Evolutionary conservation across 2,797 vertebrate species (phyloP).

Genomic region (Hybognathus amarus): DNA sequence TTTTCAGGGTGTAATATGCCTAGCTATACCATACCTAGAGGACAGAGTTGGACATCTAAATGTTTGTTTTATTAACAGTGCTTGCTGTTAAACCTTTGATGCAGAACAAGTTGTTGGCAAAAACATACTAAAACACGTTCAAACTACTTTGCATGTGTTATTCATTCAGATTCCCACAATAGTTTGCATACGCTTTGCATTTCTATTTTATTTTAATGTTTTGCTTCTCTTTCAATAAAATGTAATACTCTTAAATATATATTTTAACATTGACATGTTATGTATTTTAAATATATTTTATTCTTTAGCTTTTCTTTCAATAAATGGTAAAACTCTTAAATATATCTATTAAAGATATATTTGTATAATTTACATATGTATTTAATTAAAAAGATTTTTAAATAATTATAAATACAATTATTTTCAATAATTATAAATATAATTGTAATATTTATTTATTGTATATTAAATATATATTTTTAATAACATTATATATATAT

Average conservation of each 20-base stretch:
- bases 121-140: not conserved
- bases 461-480: not conserved
- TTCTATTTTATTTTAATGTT: not conserved
- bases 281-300: not conserved
- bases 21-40: not conserved
- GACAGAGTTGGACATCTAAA: not conserved
- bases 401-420: too few species aligned
- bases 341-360: too few species aligned
- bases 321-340: too few species aligned
- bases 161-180: not conserved
- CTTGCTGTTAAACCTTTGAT: not conserved
- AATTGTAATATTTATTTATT: not conserved
- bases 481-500: not conserved
- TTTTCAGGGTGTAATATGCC: not conserved
- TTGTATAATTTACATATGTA: too few species aligned
- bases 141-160: too few species aligned
- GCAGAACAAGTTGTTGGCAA: not conserved
- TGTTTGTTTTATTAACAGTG: not conserved
- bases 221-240: not conserved
- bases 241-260: not conserved
- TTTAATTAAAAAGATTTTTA: too few species aligned
- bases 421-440: too few species aligned
- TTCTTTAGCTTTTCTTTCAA: too few species aligned
- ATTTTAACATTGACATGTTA: not conserved
- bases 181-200: not conserved